Evolutionary conservation across 64 coral and sea anemone species (phyloP).

Genomic region (Montipora efflorescens): DNA sequence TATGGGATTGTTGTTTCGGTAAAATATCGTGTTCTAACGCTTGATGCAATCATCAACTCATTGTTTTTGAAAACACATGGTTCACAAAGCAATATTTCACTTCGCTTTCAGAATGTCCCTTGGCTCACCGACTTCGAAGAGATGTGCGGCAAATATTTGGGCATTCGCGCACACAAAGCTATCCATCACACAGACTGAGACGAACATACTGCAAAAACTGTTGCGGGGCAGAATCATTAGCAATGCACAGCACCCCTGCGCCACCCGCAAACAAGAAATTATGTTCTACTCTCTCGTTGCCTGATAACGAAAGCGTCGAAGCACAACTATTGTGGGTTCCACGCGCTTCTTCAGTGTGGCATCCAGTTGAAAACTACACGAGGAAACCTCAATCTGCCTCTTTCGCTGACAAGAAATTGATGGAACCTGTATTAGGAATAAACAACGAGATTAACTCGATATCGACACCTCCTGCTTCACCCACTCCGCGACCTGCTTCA

Average conservation of each 20-base stretch:
- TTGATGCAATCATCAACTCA: slow-evolving; percentile 72
- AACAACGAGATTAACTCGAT: slow-evolving; percentile 55
- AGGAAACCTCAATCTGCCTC: slow-evolving; percentile 68
- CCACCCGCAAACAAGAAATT: slow-evolving; percentile 90
- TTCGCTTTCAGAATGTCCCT: slow-evolving; percentile 77
- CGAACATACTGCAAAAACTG: slow-evolving; percentile 60
- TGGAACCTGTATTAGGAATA: slow-evolving; percentile 18
- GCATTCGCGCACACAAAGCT: slow-evolving; percentile 83
- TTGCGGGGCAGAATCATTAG: slow-evolving; percentile 54
- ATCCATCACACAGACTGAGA: slow-evolving; percentile 77
- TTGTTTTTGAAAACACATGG: slow-evolving; percentile 95
- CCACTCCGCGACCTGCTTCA: slow-evolving; percentile 89
- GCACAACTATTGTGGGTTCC: slow-evolving; percentile 75
- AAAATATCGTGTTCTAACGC: slow-evolving; percentile 85
- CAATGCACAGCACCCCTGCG: not conserved
- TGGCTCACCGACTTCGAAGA: slow-evolving; percentile 41
- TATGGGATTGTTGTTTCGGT: slow-evolving; percentile 37
- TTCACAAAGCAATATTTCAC: slow-evolving; percentile 52
- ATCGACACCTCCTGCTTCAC: slow-evolving; percentile 89
- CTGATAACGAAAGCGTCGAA: slow-evolving; percentile 55
- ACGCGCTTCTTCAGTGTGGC: slow-evolving; percentile 88
- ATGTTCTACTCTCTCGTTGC: slow-evolving; percentile 87
- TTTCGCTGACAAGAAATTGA: slow-evolving; percentile 45
- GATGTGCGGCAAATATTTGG: slow-evolving; percentile 60
- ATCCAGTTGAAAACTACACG: slow-evolving; percentile 66